These are phyloP conservation scores for Micronisus gabar DNA, from an alignment of 2,113 vertebrate genomes.

Conservation along the genomic window DNA sequence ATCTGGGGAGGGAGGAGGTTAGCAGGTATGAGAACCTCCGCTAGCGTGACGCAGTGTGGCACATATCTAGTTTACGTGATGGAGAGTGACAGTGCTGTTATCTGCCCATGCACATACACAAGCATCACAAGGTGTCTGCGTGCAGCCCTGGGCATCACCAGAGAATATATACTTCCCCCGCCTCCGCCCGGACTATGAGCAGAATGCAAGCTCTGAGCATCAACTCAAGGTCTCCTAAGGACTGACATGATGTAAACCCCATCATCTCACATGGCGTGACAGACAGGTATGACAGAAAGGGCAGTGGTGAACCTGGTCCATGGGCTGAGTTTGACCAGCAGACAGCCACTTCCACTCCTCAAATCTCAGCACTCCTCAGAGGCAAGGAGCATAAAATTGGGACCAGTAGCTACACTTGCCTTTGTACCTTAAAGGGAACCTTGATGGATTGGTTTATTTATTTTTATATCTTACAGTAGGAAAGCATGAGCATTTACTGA, in stretches of 20 bases:
- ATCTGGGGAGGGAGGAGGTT: too few species aligned
- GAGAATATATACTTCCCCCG: too few species aligned
- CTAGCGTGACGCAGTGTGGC: not conserved
- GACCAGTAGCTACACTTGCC: not conserved
- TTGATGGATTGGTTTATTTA: not conserved
- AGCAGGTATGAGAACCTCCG: not conserved
- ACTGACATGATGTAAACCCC: not conserved
- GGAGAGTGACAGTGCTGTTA: not conserved
- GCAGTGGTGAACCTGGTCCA: not conserved
- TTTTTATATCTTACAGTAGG: not conserved
- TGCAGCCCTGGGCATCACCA: not conserved
- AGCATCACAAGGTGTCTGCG: not conserved
- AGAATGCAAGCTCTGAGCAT: not conserved
- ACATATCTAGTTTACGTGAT: not conserved
- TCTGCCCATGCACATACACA: not conserved
- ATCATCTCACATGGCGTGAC: accelerated
- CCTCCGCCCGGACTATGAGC: not conserved
- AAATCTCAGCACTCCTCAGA: not conserved
- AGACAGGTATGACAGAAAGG: not conserved
- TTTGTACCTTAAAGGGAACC: not conserved
- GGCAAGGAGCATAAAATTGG: not conserved
- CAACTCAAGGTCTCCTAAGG: not conserved
- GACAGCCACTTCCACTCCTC: not conserved
- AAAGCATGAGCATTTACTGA: not conserved
- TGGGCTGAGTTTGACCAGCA: not conserved